Conservation (phyloP, 2,888 invertebrate genomes). For the Cistogaster globosa region DNA sequence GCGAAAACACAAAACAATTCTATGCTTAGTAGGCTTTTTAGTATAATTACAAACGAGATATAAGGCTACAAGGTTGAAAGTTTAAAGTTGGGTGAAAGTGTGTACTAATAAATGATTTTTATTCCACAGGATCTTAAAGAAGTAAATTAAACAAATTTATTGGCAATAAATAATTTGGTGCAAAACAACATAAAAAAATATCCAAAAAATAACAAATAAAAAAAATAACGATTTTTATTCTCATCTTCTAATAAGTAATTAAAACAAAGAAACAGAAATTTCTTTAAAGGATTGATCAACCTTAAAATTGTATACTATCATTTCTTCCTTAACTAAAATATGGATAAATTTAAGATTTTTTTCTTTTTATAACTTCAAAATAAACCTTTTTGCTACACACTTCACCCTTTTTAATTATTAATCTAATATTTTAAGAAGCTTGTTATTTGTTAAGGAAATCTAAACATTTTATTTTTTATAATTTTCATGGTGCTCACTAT, state of each 20-base stretch:
- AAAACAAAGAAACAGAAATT: too few species aligned
- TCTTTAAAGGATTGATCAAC: too few species aligned
- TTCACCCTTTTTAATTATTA: constrained; percentile 10
- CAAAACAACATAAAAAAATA: too few species aligned
- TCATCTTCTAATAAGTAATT: too few species aligned
- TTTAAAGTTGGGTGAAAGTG: background rate
- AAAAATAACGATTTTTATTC: too few species aligned
- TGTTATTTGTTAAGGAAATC: constrained; percentile 36
- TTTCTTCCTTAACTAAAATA: too few species aligned
- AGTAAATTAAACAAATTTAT: constrained; percentile 59
- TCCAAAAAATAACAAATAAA: too few species aligned
- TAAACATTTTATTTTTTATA: constrained; percentile 19
- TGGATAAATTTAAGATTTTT: background rate
- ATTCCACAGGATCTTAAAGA: background rate
- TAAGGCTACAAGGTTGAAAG: constrained; percentile 10
- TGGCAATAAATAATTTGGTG: constrained; percentile 7
- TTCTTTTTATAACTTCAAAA: background rate
- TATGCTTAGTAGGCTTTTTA: constrained; percentile 62
- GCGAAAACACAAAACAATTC: constrained; percentile 30
- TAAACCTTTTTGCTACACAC: constrained; percentile 6
- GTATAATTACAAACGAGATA: constrained; percentile 37
- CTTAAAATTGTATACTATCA: too few species aligned
- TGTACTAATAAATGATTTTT: constrained; percentile 10
- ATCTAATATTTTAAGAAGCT: constrained; percentile 14
- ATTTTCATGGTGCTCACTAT: constrained; percentile 62